Evolutionary conservation across 2,888 invertebrate species (phyloP).

Genomic region (Lithophane leautieri): DNA sequence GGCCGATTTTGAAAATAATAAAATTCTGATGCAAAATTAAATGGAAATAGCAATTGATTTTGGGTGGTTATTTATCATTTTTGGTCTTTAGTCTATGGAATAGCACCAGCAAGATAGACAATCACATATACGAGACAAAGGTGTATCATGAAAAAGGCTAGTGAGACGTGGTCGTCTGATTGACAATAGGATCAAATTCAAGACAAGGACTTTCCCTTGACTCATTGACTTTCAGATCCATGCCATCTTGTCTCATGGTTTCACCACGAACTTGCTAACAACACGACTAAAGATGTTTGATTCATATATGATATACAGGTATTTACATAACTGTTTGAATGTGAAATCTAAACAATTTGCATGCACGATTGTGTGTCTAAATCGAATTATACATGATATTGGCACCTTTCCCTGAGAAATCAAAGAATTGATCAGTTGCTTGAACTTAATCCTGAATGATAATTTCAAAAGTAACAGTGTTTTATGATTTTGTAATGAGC

Average conservation of each 20-base stretch:
- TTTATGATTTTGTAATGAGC: neutral
- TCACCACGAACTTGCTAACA: conserved; percentile 41
- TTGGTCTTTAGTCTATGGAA: neutral
- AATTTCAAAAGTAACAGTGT: neutral
- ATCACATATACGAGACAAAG: neutral
- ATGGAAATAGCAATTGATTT: too few species aligned
- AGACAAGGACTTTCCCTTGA: conserved; percentile 44
- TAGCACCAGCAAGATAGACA: neutral
- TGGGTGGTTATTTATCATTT: neutral
- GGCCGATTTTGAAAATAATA: neutral
- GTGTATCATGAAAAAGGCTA: neutral
- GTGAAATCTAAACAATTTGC: conserved; percentile 57
- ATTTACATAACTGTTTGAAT: conserved; percentile 37
- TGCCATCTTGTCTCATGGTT: conserved; percentile 18
- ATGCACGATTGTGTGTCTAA: conserved; percentile 42
- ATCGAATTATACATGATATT: conserved; percentile 38
- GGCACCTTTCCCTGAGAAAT: conserved; percentile 32
- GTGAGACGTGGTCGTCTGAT: neutral
- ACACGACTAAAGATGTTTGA: conserved; percentile 26
- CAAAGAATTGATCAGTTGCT: neutral
- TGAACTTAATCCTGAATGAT: conserved; percentile 2
- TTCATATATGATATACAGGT: conserved; percentile 31
- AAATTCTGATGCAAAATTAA: neutral
- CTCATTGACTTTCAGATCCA: conserved; percentile 42
- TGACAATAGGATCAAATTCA: conserved; percentile 20